Evolutionary conservation across 2,113 vertebrate genomes (phyloP), one percentile per base, ranked within the genome.

Genomic region (Enhydra lutris): DNA sequence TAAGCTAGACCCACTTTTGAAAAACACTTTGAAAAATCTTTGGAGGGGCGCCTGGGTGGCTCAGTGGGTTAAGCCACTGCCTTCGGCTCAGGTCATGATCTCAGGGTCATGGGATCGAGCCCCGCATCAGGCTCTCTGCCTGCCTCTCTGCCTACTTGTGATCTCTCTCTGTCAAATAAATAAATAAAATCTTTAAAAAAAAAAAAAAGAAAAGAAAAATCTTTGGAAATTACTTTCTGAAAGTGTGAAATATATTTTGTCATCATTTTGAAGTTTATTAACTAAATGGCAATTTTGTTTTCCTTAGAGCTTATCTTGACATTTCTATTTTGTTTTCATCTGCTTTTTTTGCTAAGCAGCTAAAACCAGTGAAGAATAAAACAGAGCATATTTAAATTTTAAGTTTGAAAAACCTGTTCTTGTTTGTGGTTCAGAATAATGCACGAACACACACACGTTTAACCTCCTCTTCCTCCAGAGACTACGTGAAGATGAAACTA

Each of bases 251-350:
- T 81, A 45, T 69, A 63, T 95, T 67, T 76, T 47, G 7, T 14
- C 26, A 96, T 82, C n/a, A 86, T 93, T 91, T 93, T 83, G 26
- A 94, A 95, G 79, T 95, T 91, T n/a, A 91, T 96, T 93, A 96
- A 84, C 52, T 94, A 95, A 84, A 89, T 69, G 52, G 84, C n/a
- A 89, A 85, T 61, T 78, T 85, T 86, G 39, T 94, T 96, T 97
- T 74, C 29, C 95, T 94, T 81, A 83, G 50, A 92, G 78, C 26
- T 97, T 82, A 86, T 61, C 39, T 59, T 89, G 87, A 82, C n/a
- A 95, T 95, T 90, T 98, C 39, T 84, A 85, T 96, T 93, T 89
- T 76, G 92, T 96, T 95, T 95, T 94, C 88, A 93, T 95, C 59
- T 94, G 34, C 55, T 42, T 59, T 93, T 91, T 89, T 79, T 45